A percentile compares a stretch with the other conserved stretches of the same genome.
phyloP scores from a whole-genome alignment of 1,140 invertebrate species.

The Pseudoatta argentina region DNA sequence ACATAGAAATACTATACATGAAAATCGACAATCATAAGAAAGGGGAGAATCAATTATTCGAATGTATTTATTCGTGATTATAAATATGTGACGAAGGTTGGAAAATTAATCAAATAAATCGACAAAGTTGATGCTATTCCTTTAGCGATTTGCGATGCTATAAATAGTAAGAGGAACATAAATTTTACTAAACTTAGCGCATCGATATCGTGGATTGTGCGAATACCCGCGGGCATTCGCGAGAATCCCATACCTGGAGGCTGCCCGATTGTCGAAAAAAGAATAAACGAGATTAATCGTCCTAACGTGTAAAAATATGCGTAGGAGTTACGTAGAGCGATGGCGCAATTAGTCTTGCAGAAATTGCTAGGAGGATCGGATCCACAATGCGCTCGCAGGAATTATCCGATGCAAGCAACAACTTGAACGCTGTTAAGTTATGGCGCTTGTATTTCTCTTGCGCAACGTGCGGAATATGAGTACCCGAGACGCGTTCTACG shows the following conservation, averaged over 20 bases:
- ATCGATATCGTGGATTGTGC: conserved; percentile 22
- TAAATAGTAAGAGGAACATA: neutral
- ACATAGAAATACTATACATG: neutral
- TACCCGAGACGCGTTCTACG: neutral
- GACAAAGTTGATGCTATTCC: neutral
- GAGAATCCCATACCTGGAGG: conserved; percentile 10
- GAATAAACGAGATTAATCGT: conserved; percentile 67
- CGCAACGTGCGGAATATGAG: conserved; percentile 19
- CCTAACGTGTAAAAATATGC: conserved; percentile 59
- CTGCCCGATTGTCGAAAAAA: neutral
- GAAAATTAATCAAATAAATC: conserved; percentile 6
- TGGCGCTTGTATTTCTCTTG: conserved; percentile 36
- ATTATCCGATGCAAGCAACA: conserved; percentile 60
- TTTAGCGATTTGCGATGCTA: neutral
- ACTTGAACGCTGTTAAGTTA: conserved; percentile 43
- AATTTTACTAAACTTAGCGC: conserved; percentile 17
- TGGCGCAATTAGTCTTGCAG: conserved; percentile 66
- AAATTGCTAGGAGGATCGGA: conserved; percentile 53
- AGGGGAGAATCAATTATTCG: neutral
- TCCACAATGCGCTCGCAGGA: conserved; percentile 62
- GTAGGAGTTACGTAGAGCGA: conserved; percentile 61
- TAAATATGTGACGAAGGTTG: neutral
- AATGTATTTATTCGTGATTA: neutral
- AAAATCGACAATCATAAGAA: neutral
- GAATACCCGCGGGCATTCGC: neutral